Evolutionary conservation across 2,797 vertebrate species (phyloP), one percentile per base, ranked within the genome.

Genomic region (Aplochiton taeniatus): DNA sequence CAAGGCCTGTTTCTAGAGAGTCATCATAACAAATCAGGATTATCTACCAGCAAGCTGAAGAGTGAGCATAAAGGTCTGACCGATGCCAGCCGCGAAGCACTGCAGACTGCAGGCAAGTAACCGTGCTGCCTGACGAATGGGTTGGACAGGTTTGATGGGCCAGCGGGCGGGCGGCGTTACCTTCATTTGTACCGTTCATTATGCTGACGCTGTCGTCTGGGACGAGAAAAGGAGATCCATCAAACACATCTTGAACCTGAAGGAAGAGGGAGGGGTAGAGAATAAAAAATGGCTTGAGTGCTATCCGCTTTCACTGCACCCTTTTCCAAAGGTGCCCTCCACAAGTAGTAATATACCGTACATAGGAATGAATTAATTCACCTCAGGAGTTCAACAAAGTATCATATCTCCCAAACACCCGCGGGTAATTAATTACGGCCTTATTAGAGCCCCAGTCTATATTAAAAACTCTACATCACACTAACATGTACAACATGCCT

Each of bases 101-200:
- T 52, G 73, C 41, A 18, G 61, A 58, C 14, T 41, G 7, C 73
- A 63, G 65, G 18, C 0, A 65, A 71, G 70, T 11, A 63, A 56
- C 66, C 61, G 75, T 46, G 45, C 65, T 42, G 46, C 49, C 46
- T 65, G 50, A 79, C 31, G 19, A 48, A 63, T 20, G 51, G 19
- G 50, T 41, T 60, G 11, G 65, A 47, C 52, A 46, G 68, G 61
- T 76, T 77, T 18, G 55, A 73, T 57, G 11, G 61, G 68, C 43
- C 13, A 63, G 66, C 49, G 65, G n/a, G 0, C 56, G 64, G 59
- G 19, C 72, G 75, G 77, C 70, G 56, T 72, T 77, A 98, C 97
- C 97, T 96, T 99, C 98, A 19, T 93, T 89, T 11, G 93, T 94
- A 72, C 97, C 98, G 0, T 96, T 91, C 95, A 99, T 95, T 77